These are phyloP conservation scores for Argya squamiceps DNA, from an alignment of 2,797 vertebrate genomes.

Conservation along the genomic window DNA sequence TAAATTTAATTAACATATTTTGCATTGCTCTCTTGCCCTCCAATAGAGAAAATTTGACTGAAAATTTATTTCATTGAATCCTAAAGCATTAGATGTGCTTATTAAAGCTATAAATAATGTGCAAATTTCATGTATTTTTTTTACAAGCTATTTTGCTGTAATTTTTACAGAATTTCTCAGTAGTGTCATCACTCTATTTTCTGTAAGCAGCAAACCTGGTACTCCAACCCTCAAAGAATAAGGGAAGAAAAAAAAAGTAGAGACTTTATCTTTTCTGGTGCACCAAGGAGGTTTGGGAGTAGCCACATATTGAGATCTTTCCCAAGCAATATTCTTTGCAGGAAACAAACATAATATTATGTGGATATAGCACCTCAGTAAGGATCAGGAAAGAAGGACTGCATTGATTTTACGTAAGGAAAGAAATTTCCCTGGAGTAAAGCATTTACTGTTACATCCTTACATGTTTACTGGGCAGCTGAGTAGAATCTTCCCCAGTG, in stretches of 20 bases:
- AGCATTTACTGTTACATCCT: background rate
- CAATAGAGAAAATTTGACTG: background rate
- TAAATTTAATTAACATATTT: background rate
- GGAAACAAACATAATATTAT: background rate
- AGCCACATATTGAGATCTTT: background rate
- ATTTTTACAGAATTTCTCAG: background rate
- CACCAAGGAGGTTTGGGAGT: background rate
- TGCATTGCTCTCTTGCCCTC: background rate
- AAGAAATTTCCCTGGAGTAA: background rate
- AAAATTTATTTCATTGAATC: background rate
- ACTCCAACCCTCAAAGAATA: background rate
- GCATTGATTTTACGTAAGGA: background rate
- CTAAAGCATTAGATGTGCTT: background rate
- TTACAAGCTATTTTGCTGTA: background rate
- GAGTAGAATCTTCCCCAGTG: background rate
- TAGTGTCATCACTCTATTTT: background rate
- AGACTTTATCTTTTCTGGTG: background rate
- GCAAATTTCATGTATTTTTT: background rate
- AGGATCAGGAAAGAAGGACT: background rate
- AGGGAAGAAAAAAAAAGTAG: accelerated
- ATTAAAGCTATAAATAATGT: background rate
- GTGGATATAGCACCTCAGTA: background rate
- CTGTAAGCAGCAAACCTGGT: background rate
- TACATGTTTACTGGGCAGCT: background rate
- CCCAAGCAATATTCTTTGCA: background rate